Base-by-base conservation (phyloP, 23 tunicate genomes). In the Trididemnum miniatum region DNA sequence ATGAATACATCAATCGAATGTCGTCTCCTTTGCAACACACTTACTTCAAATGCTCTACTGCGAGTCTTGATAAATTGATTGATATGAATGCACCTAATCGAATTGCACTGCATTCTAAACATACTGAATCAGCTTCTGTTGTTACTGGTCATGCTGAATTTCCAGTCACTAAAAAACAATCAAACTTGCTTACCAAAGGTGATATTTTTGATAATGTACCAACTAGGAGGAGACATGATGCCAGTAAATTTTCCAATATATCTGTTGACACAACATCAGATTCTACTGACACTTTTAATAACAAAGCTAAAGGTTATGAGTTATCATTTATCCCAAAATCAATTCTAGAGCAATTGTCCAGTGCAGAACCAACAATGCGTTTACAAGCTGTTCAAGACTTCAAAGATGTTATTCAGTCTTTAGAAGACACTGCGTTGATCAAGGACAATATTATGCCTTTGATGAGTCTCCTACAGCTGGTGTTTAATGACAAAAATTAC, bases 391-490 rank as follows among this genome's bases (percentile, higher is more conserved):
- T 87, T 1, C 82, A 87, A 28, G 72, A 72, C 1, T 44, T 92
- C 25, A 92, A 86, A 71, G 51, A 44, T 39, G 51, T 74, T 9
- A 9, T 87, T 25, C 29, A 26, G 0, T 34, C 50, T 24, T n/a
- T 63, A 34, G 20, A 72, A 26, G 76, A 86, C 69, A 1, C 67
- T 34, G 20, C 75, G 37, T 34, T 50, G 25, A 60, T 91, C 1
- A 76, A 69, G 34, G 31, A 86, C n/a, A 82, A 82, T 34, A 49
- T 91, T 27, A 54, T 76, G 23, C 84, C 91, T 0, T 63, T 92
- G 35, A 40, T 92, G 24, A 92, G 97, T 44, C 73, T 92, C 24
- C 50, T 92, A 67, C 91, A 86, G 82, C 86, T 90, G 1, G 59
- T 80, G 62, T 38, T 83, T 2, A 80, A 79, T 33, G 91, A 92